Evolutionary conservation across 1,140 invertebrate genomes (phyloP).

Genomic region (Laupala kohalensis): DNA sequence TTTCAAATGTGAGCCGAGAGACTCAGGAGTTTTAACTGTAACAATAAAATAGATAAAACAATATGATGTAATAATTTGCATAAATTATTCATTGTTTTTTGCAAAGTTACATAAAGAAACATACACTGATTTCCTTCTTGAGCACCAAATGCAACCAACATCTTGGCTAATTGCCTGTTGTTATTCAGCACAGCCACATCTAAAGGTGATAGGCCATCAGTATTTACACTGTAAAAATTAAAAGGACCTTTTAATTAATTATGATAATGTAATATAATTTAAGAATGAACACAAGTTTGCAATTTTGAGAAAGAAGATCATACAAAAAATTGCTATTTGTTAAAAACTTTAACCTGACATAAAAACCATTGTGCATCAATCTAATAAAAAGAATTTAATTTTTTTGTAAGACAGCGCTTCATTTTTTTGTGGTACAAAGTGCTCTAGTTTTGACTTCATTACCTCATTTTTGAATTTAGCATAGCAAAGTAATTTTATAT

Average conservation of each 20-base stretch:
- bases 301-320: not conserved
- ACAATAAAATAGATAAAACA: conserved; percentile 14
- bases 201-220: conserved; percentile 73
- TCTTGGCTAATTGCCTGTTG: conserved; percentile 72
- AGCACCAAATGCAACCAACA: conserved; percentile 77
- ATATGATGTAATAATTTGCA: not conserved
- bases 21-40: conserved; percentile 55
- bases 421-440: too few relatives aligned
- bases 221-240: conserved; percentile 53
- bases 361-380: not conserved
- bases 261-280: not conserved
- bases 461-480: too few relatives aligned
- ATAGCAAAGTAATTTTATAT: too few relatives aligned
- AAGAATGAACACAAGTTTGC: not conserved
- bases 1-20: conserved; percentile 55
- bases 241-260: not conserved
- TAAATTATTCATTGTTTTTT: not conserved
- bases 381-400: too few relatives aligned
- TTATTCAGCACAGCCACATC: conserved; percentile 83
- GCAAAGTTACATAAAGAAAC: conserved; percentile 26
- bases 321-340: not conserved
- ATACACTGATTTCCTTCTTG: conserved; percentile 79
- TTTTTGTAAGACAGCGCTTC: too few relatives aligned
- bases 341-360: not conserved
- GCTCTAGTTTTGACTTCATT: too few relatives aligned